Base-by-base conservation (phyloP, 2,113 vertebrate species). In the Garra rufa region DNA sequence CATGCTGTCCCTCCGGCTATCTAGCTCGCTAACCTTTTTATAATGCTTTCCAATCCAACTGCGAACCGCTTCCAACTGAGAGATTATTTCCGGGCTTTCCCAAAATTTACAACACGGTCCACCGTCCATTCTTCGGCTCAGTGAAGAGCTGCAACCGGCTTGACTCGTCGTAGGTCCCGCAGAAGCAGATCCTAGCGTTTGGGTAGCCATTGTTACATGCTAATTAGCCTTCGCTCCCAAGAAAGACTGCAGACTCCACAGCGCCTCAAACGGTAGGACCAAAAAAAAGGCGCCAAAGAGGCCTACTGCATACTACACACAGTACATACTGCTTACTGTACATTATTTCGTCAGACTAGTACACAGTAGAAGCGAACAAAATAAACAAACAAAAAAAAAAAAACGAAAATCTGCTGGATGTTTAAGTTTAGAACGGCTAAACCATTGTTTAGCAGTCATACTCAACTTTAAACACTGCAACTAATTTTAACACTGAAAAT, bases 11-110 rank as follows among this genome's bases (percentile, higher is more conserved):
- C 21, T 28, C 34, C 4, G 7, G 77, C 61, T 85, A 87, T 86
- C 86, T 90, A 70, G 85, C 85, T 65, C 70, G 70, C 81, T 88
- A 70, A 98, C 97, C 96, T 98, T 98, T 93, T 96, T 97, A 94
- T 97, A 97, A 92, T 97, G 96, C 92, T 97, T 98, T 81, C 94
- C 96, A 63, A 97, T 92, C 97, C 97, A 98, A 85, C 94, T 94
- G 41, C 97, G 95, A 88, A 96, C 94, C 52, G 92, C 90, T 85
- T 98, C 97, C 90, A 98, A 90, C 89, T 97, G 96, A 48, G 95
- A 92, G 84, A 96, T 92, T 11, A 96, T 97, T 52, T 98, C 97
- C 10, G 95, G 90, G 86, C 95, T 96, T 91, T 98, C 97, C 96
- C 97, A 97, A 83, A 96, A 97, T 92, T 95, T 93, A 26, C 90